phyloP scores from a whole-genome alignment of 2,797 vertebrate species.

The Cichlasoma orientale region DNA sequence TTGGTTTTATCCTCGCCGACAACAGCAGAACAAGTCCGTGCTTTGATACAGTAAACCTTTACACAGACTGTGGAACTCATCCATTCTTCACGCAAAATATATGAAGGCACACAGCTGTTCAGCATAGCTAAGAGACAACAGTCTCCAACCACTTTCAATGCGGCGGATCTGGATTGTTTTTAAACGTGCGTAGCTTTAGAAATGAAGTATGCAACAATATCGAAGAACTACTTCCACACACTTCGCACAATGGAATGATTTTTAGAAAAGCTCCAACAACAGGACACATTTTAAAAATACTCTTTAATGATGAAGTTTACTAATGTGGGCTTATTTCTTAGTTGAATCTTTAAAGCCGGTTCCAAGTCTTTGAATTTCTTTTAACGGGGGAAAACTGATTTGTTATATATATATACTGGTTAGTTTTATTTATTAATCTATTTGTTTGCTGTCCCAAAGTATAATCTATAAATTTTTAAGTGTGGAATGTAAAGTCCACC shows the following conservation, averaged over 20 bases:
- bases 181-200: not conserved
- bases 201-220: not conserved
- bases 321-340: not conserved
- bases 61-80: not conserved
- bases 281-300: too few relatives aligned
- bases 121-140: not conserved
- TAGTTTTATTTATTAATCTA: too few relatives aligned
- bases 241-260: not conserved
- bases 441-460: too few relatives aligned
- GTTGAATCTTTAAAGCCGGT: not conserved
- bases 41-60: not conserved
- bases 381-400: not conserved
- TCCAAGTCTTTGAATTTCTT: not conserved
- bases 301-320: not conserved
- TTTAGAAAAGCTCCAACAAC: not conserved
- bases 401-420: fast-evolving
- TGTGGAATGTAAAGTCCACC: not conserved
- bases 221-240: not conserved
- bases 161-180: not conserved
- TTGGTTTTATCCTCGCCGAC: not conserved
- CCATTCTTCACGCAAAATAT: not conserved
- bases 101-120: not conserved
- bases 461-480: too few relatives aligned
- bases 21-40: not conserved
- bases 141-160: not conserved